These are phyloP conservation scores for Kradibia gibbosae DNA, from an alignment of 1,140 invertebrate genomes.

Conservation along the genomic window DNA sequence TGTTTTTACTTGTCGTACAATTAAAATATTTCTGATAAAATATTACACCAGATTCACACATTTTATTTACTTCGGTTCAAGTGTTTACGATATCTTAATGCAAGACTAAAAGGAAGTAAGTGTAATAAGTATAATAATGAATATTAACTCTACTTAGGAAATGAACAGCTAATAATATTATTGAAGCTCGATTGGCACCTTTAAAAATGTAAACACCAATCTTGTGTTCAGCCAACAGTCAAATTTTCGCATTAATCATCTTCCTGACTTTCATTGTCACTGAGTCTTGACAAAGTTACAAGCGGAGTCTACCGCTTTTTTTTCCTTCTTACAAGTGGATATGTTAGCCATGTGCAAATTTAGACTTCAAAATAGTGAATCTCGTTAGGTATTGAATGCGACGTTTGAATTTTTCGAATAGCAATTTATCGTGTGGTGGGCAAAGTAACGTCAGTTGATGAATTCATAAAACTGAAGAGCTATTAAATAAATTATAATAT, in stretches of 20 bases:
- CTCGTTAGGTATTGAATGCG: background rate
- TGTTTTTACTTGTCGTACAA: too few relatives aligned
- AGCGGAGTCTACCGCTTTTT: background rate
- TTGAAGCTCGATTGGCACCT: background rate
- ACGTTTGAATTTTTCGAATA: background rate
- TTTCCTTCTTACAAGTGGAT: background rate
- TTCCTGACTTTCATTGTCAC: background rate
- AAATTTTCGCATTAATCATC: conserved; percentile 29
- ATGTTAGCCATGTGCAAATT: background rate
- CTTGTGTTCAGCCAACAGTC: background rate
- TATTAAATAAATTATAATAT: background rate
- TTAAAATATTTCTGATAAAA: too few relatives aligned
- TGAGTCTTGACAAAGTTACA: background rate
- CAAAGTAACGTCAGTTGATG: background rate
- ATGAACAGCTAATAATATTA: too few relatives aligned
- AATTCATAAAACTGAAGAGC: background rate
- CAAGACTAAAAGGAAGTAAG: too few relatives aligned
- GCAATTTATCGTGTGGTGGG: background rate
- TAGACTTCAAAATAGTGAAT: background rate
- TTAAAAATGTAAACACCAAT: background rate
- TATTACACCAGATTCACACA: too few relatives aligned
- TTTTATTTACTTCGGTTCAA: too few relatives aligned
- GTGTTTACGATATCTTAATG: too few relatives aligned
- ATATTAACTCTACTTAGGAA: too few relatives aligned
- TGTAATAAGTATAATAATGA: too few relatives aligned